Base-by-base conservation (phyloP, 2,797 vertebrate species). In the Morus bassanus region DNA sequence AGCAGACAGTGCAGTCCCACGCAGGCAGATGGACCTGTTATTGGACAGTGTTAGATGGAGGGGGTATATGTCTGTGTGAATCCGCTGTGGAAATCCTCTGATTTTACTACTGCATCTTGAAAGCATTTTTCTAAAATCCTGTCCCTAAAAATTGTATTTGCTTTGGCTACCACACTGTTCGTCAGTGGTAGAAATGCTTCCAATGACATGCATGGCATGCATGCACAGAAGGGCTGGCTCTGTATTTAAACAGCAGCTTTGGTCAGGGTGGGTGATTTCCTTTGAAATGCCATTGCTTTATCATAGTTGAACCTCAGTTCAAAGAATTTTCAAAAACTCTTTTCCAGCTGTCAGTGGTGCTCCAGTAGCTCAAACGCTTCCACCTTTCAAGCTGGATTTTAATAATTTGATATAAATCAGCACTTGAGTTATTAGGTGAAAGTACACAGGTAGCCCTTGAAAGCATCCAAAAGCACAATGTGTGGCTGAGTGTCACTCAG, bases 51-150 rank as follows among this genome's bases (percentile, higher is more conserved):
- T 15, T 24, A 16, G 63, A 10, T 6, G 35, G 18, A 77, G 9
- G 23, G 4, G 4, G 5, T 25, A 14, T 9, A 19, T 0, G 4
- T 18, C 18, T 39, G 0, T 10, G 21, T 0, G 0, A 82, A 69
- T 39, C 43, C 3, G 0, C 43, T 59, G 33, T 15, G 13, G 57
- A 59, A 92, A 86, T 28, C 18, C 18, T 54, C 51, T 46, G 41
- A 46, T 50, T 50, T 84, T 27, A 18, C 9, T 60, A 6, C 5
- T 43, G 24, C 23, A 39, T 25, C 54, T 61, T 79, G 27, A 60
- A 84, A 74, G 15, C 7, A 8, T 17, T 70, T 70, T 70, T 70
- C 74, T 63, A 50, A 31, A 6, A 8, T 4, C 5, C 13, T 14
- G 6, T 3, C 33, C 21, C 7, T 37, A 35, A 69, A 63, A 80